These are phyloP conservation scores for Cynoglossus semilaevis DNA, from an alignment of 2,113 vertebrate species.

Conservation along the genomic window DNA sequence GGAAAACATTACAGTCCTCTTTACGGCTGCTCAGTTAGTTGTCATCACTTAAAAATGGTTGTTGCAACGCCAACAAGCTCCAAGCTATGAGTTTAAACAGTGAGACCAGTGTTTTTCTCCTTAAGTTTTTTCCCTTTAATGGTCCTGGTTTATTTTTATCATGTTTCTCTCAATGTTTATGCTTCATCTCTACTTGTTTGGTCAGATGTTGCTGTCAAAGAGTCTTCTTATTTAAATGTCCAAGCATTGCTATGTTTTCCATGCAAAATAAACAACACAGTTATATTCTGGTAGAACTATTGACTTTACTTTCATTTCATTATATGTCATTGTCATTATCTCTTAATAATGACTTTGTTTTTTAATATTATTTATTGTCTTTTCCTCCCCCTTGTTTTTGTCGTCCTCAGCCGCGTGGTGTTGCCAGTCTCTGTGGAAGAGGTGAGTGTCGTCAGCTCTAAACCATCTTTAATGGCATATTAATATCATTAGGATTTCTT, in stretches of 20 bases:
- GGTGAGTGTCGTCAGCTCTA: constrained; percentile 73
- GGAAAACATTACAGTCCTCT: too few relatives aligned
- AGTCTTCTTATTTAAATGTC: too few relatives aligned
- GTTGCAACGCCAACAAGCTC: too few relatives aligned
- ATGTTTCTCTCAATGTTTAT: too few relatives aligned
- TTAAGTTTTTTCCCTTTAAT: constrained; percentile 9
- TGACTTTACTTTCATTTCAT: neutral
- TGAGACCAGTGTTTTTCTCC: neutral
- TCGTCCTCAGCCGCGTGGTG: constrained; percentile 85
- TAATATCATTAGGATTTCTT: too few relatives aligned
- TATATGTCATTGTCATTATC: fast-evolving
- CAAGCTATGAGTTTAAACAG: too few relatives aligned
- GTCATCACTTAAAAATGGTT: too few relatives aligned
- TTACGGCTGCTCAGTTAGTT: too few relatives aligned
- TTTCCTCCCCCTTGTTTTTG: constrained; percentile 9
- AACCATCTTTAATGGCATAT: neutral
- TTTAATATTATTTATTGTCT: constrained; percentile 11
- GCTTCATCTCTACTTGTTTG: neutral
- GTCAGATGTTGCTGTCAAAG: neutral
- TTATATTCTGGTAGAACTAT: neutral
- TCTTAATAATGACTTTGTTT: constrained; percentile 5
- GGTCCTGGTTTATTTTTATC: constrained; percentile 4
- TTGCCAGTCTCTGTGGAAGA: constrained; percentile 95
- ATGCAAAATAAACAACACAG: too few relatives aligned
- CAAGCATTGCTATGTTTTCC: too few relatives aligned